Percentiles rank a stretch among this genome's conserved stretches.
Conservation (phyloP, 1,140 invertebrate genomes). For the Lasioglossum baleicum region DNA sequence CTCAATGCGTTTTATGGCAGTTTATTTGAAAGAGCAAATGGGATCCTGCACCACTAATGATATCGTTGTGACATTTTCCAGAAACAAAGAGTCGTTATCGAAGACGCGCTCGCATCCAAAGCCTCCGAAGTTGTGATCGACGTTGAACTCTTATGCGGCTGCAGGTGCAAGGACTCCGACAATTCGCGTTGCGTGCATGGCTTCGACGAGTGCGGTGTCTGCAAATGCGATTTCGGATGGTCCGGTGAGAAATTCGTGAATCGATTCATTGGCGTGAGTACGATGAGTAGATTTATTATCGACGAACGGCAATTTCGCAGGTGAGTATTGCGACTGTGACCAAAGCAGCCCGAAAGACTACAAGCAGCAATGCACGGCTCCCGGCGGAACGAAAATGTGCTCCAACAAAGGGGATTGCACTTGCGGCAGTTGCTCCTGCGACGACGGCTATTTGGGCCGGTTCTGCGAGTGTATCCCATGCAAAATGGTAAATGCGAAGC, state of each 20-base stretch:
- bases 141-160: conserved; percentile 65
- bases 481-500: conserved; percentile 54
- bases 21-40: too few relatives aligned
- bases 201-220: conserved; percentile 64
- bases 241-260: conserved; percentile 56
- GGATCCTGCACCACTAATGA: too few relatives aligned
- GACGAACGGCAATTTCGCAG: conserved; percentile 21
- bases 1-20: too few relatives aligned
- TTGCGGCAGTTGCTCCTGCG: conserved; percentile 64
- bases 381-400: conserved; percentile 41
- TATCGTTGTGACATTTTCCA: conserved; percentile 1
- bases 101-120: conserved; percentile 64
- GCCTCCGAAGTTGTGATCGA: conserved; percentile 60
- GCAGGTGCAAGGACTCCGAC: conserved; percentile 55
- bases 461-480: conserved; percentile 67
- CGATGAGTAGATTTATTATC: neutral
- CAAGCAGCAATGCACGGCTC: conserved; percentile 52
- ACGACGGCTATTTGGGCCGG: conserved; percentile 61
- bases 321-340: conserved; percentile 65
- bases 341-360: conserved; percentile 52
- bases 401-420: conserved; percentile 65
- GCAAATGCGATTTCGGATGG: conserved; percentile 65
- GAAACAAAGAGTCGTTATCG: conserved; percentile 59
- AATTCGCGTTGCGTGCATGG: conserved; percentile 57
- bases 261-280: too few relatives aligned